Percentiles rank a stretch among this genome's conserved stretches.
Conservation (phyloP, 2,888 invertebrate genomes). For the Pseudococcus viburni region DNA sequence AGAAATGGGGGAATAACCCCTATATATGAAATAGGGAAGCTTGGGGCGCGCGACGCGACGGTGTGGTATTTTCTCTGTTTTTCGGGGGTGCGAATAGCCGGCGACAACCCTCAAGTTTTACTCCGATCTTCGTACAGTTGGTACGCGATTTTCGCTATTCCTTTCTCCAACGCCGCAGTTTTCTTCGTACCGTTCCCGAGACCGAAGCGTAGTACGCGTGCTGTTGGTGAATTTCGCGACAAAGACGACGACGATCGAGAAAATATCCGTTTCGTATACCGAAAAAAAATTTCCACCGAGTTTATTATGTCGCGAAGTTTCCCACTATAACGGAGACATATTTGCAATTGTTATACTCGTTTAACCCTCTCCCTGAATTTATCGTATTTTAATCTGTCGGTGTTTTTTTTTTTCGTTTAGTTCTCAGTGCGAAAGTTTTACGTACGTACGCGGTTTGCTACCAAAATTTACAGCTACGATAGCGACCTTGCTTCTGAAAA, state of each 20-base stretch:
- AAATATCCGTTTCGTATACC: not conserved
- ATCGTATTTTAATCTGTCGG: not conserved
- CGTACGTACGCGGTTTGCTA: not conserved
- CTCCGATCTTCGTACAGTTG: slow-evolving; percentile 46
- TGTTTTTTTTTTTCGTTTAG: not conserved
- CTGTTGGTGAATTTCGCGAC: not conserved
- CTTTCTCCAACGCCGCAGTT: slow-evolving; percentile 20
- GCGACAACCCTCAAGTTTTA: slow-evolving; percentile 65
- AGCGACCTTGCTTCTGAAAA: slow-evolving; percentile 1
- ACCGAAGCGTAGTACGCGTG: not conserved
- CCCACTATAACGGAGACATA: not conserved
- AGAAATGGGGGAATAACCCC: slow-evolving; percentile 65
- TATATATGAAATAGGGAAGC: slow-evolving; percentile 61
- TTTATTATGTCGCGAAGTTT: not conserved
- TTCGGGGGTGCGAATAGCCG: slow-evolving; percentile 61
- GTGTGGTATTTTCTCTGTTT: slow-evolving; percentile 41
- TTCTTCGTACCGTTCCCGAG: not conserved
- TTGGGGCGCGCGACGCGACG: slow-evolving; percentile 29
- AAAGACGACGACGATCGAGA: not conserved
- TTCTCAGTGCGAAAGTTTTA: not conserved
- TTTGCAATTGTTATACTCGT: not conserved
- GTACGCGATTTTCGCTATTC: slow-evolving; percentile 58
- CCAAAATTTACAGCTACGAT: not conserved
- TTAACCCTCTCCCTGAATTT: not conserved
- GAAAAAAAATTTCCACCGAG: not conserved